Evolutionary conservation across 2,113 vertebrate species (phyloP).

Genomic region (Vulpes vulpes): DNA sequence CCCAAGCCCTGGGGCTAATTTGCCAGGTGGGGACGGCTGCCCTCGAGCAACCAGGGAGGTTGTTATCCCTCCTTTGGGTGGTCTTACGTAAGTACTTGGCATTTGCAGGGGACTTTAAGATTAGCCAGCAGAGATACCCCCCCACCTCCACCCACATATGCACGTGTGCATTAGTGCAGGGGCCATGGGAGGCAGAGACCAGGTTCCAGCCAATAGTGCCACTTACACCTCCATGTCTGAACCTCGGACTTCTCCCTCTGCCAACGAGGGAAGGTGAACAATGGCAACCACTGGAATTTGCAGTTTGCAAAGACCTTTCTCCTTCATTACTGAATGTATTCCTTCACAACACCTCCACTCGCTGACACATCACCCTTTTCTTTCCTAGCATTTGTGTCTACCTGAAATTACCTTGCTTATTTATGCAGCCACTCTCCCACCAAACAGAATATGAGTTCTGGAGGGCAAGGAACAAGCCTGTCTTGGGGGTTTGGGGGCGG

Average conservation of each 20-base stretch:
- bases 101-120: conserved; percentile 50
- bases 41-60: background rate
- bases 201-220: background rate
- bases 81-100: conserved; percentile 54
- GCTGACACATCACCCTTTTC: accelerated
- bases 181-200: background rate
- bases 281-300: background rate
- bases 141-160: background rate
- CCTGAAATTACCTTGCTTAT: background rate
- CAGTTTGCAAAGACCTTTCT: conserved; percentile 11
- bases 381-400: background rate
- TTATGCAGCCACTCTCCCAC: background rate
- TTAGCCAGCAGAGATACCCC: background rate
- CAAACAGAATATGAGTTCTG: background rate
- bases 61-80: background rate
- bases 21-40: background rate
- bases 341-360: background rate
- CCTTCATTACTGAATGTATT: background rate
- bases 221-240: background rate
- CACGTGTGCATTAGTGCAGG: background rate
- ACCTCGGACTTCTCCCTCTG: background rate
- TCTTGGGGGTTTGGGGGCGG: accelerated
- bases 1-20: background rate
- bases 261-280: background rate
- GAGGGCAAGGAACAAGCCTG: background rate